These are phyloP conservation scores for Anticlea derivata DNA, from an alignment of 2,888 invertebrate genomes.

Conservation along the genomic window DNA sequence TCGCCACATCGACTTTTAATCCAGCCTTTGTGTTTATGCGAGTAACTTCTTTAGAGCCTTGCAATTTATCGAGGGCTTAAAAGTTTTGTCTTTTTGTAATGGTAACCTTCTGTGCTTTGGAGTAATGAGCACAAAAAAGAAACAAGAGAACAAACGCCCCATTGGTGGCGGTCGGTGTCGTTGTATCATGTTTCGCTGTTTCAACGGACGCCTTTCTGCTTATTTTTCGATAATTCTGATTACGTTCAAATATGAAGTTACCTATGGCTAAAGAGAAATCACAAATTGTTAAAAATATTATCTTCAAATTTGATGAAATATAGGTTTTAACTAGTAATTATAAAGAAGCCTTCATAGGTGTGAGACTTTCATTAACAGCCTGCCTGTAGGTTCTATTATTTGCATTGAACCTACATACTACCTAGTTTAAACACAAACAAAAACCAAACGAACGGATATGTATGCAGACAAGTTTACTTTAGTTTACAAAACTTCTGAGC, in stretches of 20 bases:
- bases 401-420: no score
- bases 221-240: constrained; percentile 73
- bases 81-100: constrained; percentile 19
- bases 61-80: constrained; percentile 10
- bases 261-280: no score
- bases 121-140: constrained; percentile 24
- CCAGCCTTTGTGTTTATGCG: constrained; percentile 13
- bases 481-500: no score
- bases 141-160: constrained; percentile 38
- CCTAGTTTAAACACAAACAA: no score
- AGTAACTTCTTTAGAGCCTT: neutral
- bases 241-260: constrained; percentile 59
- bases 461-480: no score
- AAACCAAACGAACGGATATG: no score
- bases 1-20: constrained; percentile 21
- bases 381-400: no score
- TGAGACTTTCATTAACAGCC: no score
- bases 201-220: constrained; percentile 63
- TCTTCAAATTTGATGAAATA: no score
- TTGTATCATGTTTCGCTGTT: constrained; percentile 62
- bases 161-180: constrained; percentile 40
- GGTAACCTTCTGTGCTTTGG: constrained; percentile 22
- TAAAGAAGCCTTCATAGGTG: no score
- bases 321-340: no score
- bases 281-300: no score